A percentile compares a stretch with the other conserved stretches of the same genome.
Evolutionary conservation across 2,113 vertebrate species (phyloP).

Genomic region (Rhinopomastus cyanomelas): DNA sequence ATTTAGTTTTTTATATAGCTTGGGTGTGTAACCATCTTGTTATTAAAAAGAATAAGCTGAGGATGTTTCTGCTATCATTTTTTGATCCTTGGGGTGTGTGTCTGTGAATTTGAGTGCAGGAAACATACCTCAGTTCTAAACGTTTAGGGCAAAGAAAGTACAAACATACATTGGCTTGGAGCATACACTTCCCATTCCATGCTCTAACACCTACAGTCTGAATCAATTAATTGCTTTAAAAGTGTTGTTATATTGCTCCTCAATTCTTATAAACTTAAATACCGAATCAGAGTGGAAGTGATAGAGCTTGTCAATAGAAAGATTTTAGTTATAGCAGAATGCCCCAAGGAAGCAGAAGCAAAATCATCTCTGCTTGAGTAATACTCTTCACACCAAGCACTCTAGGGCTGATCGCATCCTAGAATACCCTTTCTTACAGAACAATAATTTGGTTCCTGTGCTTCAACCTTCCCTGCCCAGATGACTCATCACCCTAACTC

Average conservation of each 20-base stretch:
- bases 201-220: not conserved
- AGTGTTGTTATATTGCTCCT: not conserved
- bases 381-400: not conserved
- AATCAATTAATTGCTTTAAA: not conserved
- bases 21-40: not conserved
- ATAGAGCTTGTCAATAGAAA: not conserved
- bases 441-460: not conserved
- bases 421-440: not conserved
- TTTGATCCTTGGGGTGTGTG: not conserved
- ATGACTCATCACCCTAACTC: not conserved
- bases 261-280: not conserved
- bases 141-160: fast-evolving
- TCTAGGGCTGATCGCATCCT: not conserved
- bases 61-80: fast-evolving
- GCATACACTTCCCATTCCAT: not conserved
- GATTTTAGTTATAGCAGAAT: not conserved
- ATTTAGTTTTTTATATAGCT: not conserved
- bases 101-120: not conserved
- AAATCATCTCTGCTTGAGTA: not conserved
- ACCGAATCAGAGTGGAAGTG: not conserved
- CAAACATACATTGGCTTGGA: not conserved
- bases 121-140: not conserved
- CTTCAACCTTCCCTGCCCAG: not conserved
- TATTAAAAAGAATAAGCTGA: not conserved
- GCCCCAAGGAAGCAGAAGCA: not conserved